Evolutionary conservation across 2,797 vertebrate species (phyloP).

Genomic region (Melanogrammus aeglefinus): DNA sequence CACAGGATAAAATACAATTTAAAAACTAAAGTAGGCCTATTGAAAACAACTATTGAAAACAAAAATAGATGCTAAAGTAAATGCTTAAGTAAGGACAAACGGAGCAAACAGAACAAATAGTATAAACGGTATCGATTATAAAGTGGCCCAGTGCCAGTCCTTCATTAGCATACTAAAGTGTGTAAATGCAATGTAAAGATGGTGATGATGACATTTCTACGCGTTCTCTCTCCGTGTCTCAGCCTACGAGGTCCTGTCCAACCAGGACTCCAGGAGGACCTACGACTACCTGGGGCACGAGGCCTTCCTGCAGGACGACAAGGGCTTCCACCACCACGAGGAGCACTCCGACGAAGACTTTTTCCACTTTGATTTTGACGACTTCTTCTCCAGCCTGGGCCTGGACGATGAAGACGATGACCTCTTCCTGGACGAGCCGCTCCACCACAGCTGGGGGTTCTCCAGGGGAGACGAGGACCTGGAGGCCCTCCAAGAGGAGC

Average conservation of each 20-base stretch:
- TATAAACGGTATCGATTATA: no score
- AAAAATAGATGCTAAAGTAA: no score
- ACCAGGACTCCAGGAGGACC: conserved; percentile 50
- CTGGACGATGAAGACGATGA: conserved; percentile 28
- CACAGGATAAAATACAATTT: no score
- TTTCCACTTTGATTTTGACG: conserved; percentile 44
- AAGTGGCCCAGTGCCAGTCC: no score
- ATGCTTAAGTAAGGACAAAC: no score
- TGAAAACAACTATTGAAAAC: no score
- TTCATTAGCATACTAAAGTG: no score
- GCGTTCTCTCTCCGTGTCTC: not conserved
- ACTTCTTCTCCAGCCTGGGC: conserved; percentile 39
- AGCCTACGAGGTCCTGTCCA: conserved; percentile 67
- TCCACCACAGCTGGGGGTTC: conserved; percentile 43
- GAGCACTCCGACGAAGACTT: conserved; percentile 2
- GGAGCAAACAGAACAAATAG: no score
- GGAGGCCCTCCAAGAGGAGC: not conserved
- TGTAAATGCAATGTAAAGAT: no score
- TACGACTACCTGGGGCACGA: conserved; percentile 60
- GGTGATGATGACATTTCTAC: not conserved
- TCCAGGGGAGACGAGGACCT: conserved; percentile 30
- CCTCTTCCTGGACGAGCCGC: conserved; percentile 27
- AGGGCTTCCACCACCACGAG: not conserved
- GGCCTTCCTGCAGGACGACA: not conserved
- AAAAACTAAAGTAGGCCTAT: no score